Conservation (phyloP, 2,797 vertebrate genomes). For the Amblyopsis hoosieri region DNA sequence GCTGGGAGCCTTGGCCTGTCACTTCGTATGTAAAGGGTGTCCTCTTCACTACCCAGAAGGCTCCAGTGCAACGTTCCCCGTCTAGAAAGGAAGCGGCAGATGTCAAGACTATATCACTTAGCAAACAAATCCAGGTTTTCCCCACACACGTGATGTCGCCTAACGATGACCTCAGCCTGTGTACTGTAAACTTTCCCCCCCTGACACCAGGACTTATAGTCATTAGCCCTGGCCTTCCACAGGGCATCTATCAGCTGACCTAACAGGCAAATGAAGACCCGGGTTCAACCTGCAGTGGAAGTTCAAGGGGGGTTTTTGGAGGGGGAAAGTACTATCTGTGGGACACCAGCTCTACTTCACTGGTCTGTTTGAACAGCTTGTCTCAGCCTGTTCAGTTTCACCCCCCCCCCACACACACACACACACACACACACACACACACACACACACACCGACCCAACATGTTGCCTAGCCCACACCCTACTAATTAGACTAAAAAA, state of each 20-base stretch:
- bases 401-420: slow-evolving; percentile 24
- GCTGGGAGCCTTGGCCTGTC: slow-evolving; percentile 30
- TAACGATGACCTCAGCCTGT: slow-evolving; percentile 28
- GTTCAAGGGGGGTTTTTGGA: slow-evolving; percentile 45
- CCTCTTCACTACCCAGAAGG: slow-evolving; percentile 9
- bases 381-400: slow-evolving; percentile 73
- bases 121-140: background rate
- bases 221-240: slow-evolving; percentile 48
- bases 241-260: slow-evolving; percentile 13
- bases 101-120: slow-evolving; percentile 14
- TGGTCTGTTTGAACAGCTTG: slow-evolving; percentile 65
- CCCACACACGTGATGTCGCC: no score
- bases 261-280: slow-evolving; percentile 46
- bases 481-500: no score
- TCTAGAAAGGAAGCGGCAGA: slow-evolving; percentile 26
- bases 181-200: slow-evolving; percentile 5
- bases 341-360: slow-evolving; percentile 12
- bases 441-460: no score
- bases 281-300: slow-evolving; percentile 54
- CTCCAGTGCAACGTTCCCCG: slow-evolving; percentile 40
- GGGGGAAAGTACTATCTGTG: slow-evolving; percentile 50
- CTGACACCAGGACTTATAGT: slow-evolving; percentile 64
- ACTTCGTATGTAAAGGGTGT: slow-evolving; percentile 7
- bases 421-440: no score
- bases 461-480: no score